Conservation (phyloP, 2,888 invertebrate species). For the Torymus auratus region DNA sequence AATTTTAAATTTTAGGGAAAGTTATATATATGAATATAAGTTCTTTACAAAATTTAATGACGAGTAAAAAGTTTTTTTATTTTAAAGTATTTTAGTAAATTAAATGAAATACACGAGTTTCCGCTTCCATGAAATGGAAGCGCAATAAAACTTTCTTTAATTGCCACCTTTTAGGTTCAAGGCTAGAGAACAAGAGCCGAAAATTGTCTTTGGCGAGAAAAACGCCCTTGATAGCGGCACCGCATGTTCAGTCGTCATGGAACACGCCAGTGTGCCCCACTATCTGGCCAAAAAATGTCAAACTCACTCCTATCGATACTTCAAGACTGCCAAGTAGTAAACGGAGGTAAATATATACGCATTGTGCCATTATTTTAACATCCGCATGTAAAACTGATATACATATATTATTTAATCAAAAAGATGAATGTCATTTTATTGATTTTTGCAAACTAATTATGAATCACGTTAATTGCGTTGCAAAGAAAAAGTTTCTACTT, state of each 20-base stretch:
- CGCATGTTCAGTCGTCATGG: constrained; percentile 72
- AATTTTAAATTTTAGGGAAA: no score
- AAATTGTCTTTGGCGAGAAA: constrained; percentile 62
- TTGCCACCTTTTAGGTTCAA: constrained; percentile 24
- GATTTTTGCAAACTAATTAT: no score
- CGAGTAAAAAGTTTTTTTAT: no score
- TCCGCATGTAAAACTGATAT: not conserved
- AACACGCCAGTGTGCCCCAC: constrained; percentile 69
- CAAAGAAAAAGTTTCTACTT: no score
- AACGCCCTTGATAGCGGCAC: constrained; percentile 62
- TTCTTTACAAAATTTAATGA: no score
- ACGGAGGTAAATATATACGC: constrained; percentile 65
- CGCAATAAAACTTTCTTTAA: constrained; percentile 3
- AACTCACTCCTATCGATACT: constrained; percentile 72
- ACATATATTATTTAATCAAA: no score
- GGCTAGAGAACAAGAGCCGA: constrained; percentile 46
- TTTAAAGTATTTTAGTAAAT: no score
- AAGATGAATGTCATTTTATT: no score
- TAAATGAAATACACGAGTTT: no score
- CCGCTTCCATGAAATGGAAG: no score
- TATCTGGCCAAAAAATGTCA: constrained; percentile 72
- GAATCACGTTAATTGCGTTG: no score
- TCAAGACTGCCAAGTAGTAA: constrained; percentile 70
- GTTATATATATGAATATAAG: no score
- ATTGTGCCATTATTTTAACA: not conserved